Base-by-base conservation (phyloP, 1,140 invertebrate species). In the Calephelis virginiensis region DNA sequence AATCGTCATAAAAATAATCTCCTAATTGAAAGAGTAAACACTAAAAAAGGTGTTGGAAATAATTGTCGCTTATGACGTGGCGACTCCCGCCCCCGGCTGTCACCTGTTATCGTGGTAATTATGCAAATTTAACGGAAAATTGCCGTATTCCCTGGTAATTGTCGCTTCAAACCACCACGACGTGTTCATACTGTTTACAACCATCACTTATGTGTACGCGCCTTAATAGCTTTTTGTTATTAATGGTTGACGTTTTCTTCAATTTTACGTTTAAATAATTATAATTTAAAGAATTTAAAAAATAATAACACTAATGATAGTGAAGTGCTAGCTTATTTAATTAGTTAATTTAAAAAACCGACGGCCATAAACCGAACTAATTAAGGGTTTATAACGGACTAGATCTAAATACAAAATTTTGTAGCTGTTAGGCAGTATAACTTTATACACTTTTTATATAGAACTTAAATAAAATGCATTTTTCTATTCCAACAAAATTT, bases 61-160 rank as follows among this genome's bases (percentile, higher is more conserved):
- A 74, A 76, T 78, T 76, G 76, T 78, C 72, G 71, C 70, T 47
- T 62, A 38, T 48, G 53, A 49, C 60, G 68, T 64, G 66, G 67
- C 67, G 61, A 65, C 65, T 43, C 40, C 40, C 73, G 73, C 78
- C 70, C 64, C 66, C 59, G 66, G 73, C 72, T 62, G 68, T 71
- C 71, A 66, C 67, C 71, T 72, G 77, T 74, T 53, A 53, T 73
- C 63, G 63, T 40, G 37, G 65, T 68, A 74, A 80, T 82, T 80
- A 82, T 82, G 80, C 78, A 80, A 80, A 82, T 81, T 76, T 72
- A 61, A 69, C 71, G 73, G 69, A 67, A 80, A 82, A 80, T 82
- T 82, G 64, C 66, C 66, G 70, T 48, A 68, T 61, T 67, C 60
- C 61, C 46, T 37, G 17, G 70, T 72, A 68, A 72, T 72, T 68